Evolutionary conservation across 2,113 vertebrate genomes (phyloP).

Genomic region (Phocoena sinus): DNA sequence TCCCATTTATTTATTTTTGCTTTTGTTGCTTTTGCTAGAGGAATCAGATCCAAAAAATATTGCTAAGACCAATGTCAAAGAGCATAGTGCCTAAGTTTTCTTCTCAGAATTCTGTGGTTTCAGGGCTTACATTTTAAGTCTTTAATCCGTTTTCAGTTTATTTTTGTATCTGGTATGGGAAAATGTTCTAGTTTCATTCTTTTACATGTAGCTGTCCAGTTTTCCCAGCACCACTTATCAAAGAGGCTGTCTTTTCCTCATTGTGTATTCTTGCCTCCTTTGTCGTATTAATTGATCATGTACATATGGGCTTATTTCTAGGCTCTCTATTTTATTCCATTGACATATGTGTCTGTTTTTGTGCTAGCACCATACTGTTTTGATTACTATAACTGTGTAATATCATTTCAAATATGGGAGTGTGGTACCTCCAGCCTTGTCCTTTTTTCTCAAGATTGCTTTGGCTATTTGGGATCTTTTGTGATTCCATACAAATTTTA

Average conservation of each 20-base stretch:
- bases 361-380: background rate
- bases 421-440: background rate
- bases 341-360: background rate
- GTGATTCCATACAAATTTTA: no score
- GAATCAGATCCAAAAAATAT: background rate
- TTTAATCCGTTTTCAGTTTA: background rate
- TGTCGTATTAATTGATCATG: background rate
- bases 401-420: background rate
- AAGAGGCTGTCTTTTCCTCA: background rate
- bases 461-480: no score
- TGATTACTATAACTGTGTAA: background rate
- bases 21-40: background rate
- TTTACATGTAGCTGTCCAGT: accelerated
- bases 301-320: background rate
- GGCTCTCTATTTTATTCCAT: background rate
- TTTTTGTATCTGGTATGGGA: background rate
- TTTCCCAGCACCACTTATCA: background rate
- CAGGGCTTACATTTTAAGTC: background rate
- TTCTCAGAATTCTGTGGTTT: background rate
- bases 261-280: background rate
- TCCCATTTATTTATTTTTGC: background rate
- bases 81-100: background rate
- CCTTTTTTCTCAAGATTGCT: no score
- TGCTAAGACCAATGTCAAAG: background rate
- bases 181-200: background rate